Evolutionary conservation across 2,113 vertebrate genomes (phyloP).

Genomic region (Burhinus oedicnemus): DNA sequence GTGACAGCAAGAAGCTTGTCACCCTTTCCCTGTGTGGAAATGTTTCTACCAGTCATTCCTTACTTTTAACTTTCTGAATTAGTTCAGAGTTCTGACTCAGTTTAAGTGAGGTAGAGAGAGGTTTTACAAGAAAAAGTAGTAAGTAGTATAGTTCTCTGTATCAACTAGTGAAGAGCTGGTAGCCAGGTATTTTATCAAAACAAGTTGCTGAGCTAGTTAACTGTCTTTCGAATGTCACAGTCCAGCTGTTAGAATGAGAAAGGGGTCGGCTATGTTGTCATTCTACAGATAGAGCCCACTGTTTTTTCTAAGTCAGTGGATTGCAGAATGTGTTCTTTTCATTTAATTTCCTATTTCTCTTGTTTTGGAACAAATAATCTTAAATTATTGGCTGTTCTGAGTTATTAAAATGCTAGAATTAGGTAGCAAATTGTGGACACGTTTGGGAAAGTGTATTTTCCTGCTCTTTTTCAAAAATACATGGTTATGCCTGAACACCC

Average conservation of each 20-base stretch:
- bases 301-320: neutral
- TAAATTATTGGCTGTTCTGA: neutral
- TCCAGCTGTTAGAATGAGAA: neutral
- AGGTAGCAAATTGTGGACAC: neutral
- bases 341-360: slow-evolving; percentile 11
- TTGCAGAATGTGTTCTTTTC: neutral
- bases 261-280: neutral
- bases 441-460: neutral
- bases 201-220: neutral
- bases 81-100: neutral
- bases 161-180: neutral
- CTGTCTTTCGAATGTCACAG: neutral
- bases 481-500: neutral
- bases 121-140: neutral
- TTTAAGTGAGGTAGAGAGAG: neutral
- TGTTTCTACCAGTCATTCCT: neutral
- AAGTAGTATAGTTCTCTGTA: neutral
- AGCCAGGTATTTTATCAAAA: neutral
- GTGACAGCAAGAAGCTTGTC: neutral
- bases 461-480: neutral
- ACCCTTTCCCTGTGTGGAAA: neutral
- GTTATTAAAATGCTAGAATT: neutral
- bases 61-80: neutral
- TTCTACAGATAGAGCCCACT: neutral
- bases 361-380: neutral